Evolutionary conservation across 2,888 invertebrate genomes (phyloP), one percentile per base, ranked within the genome.

Genomic region (Athalia cordata): DNA sequence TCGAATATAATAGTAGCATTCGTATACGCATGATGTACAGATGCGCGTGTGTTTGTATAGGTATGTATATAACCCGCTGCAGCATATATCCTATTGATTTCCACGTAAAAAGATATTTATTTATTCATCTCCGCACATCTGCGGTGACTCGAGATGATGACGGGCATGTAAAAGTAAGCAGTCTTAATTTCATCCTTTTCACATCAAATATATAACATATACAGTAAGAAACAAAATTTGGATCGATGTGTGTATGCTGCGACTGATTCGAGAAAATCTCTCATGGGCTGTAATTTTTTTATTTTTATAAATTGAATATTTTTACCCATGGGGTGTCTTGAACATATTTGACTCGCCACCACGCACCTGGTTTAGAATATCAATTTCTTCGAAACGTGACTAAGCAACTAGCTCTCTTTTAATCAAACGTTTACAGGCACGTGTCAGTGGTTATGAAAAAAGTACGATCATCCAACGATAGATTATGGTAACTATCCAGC

Each of bases 381-480:
- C 70, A 72, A 72, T 72, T 72, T 59, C 70, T 3, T 47, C 57
- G 59, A 72, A 57, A 5, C 45, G 59, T 72, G 72, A 72, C 72
- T 57, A 5, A 45, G 68, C 68, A 55, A 55, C 43, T 9, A 15
- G 7, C 15, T 7, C 4, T 6, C 11, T 29, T 5, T 59, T 72
- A 72, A 59, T 45, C 13, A 57, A 9, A 59, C 15, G 2, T 57
- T 7, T 8, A 9, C 4, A 5, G 59, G n/a, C 4, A 47, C 29
- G 11, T 4, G 3, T 5, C 49, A 11, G 9, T 4, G 11, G 50
- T 52, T 6, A 11, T n/a, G n/a, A 5, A 29, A 43, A 13, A 45
- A 72, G 45, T 59, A 47, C 43, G 29, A 68, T 55, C 72, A 55
- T 68, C 67, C 29, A 29, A 29, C 29, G 29, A 43, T n/a, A n/a